These are phyloP conservation scores for Elegia similella DNA, from an alignment of 2,888 invertebrate genomes.

Conservation along the genomic window DNA sequence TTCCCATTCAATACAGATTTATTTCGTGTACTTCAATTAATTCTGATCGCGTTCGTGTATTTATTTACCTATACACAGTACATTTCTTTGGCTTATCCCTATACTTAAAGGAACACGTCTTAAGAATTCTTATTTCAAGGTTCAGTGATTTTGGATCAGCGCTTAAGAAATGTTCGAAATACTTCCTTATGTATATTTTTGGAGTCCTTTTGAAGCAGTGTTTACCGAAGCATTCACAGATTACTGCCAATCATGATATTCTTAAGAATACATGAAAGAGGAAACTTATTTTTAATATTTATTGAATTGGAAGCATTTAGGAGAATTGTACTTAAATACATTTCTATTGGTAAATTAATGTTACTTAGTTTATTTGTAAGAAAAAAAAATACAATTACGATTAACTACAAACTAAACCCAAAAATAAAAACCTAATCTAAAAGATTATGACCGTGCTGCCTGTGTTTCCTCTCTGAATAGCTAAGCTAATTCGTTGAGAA, in stretches of 20 bases:
- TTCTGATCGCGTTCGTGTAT: background rate
- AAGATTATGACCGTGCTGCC: too few species aligned
- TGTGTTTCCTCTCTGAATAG: too few species aligned
- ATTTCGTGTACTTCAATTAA: constrained; percentile 2
- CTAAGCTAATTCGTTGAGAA: too few species aligned
- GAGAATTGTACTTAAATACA: too few species aligned
- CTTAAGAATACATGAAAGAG: background rate
- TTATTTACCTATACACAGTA: constrained; percentile 1
- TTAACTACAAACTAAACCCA: too few species aligned
- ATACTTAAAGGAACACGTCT: constrained; percentile 5
- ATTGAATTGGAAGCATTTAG: too few species aligned
- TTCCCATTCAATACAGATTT: background rate
- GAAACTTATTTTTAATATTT: too few species aligned
- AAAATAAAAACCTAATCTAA: too few species aligned
- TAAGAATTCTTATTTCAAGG: constrained; percentile 10
- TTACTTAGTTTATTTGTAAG: too few species aligned
- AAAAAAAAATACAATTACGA: too few species aligned
- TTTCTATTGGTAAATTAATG: too few species aligned
- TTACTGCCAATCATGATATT: background rate
- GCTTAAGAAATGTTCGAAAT: background rate
- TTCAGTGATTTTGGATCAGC: constrained; percentile 3
- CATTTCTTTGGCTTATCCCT: background rate
- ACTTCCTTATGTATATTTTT: background rate
- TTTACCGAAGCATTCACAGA: background rate
- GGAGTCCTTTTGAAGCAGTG: background rate